These are phyloP conservation scores for Smittia sp. DNA, from an alignment of 2,888 invertebrate genomes.

Conservation along the genomic window DNA sequence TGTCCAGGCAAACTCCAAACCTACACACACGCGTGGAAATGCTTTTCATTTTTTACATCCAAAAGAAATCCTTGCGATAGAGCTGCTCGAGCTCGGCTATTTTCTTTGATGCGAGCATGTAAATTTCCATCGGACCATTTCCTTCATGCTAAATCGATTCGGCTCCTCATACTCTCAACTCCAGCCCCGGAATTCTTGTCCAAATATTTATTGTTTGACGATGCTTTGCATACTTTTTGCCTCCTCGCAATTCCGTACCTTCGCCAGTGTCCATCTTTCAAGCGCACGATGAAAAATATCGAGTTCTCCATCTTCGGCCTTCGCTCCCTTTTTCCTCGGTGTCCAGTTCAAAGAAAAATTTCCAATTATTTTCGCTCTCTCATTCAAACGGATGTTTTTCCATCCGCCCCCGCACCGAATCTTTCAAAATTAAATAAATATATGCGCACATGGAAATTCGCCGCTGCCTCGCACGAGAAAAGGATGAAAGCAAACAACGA, in stretches of 20 bases:
- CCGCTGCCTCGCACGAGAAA: not conserved
- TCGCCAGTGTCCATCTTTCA: conserved; percentile 13
- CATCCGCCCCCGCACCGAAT: not conserved
- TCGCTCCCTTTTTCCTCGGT: not conserved
- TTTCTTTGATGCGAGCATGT: conserved; percentile 16
- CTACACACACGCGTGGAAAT: not conserved
- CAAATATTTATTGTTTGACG: conserved; percentile 41
- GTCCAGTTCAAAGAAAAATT: conserved; percentile 38
- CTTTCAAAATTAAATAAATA: conserved; percentile 14
- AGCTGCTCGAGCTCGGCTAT: not conserved
- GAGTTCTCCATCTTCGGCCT: conserved; percentile 2
- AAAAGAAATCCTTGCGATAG: conserved; percentile 18
- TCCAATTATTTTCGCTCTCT: conserved; percentile 34
- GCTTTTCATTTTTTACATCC: not conserved
- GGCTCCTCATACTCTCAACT: conserved; percentile 1
- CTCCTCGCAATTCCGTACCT: conserved; percentile 1
- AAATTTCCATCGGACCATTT: conserved; percentile 21
- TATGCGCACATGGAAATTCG: conserved; percentile 27
- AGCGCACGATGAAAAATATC: conserved; percentile 16
- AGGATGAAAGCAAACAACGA: conserved; percentile 12
- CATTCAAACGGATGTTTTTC: conserved; percentile 31
- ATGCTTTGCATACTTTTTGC: conserved; percentile 35
- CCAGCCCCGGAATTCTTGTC: conserved; percentile 30
- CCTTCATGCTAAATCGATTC: conserved; percentile 33
- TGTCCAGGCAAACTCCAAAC: conserved; percentile 14